phyloP scores from a whole-genome alignment of 1,140 invertebrate species.

The Cydia pomonella region DNA sequence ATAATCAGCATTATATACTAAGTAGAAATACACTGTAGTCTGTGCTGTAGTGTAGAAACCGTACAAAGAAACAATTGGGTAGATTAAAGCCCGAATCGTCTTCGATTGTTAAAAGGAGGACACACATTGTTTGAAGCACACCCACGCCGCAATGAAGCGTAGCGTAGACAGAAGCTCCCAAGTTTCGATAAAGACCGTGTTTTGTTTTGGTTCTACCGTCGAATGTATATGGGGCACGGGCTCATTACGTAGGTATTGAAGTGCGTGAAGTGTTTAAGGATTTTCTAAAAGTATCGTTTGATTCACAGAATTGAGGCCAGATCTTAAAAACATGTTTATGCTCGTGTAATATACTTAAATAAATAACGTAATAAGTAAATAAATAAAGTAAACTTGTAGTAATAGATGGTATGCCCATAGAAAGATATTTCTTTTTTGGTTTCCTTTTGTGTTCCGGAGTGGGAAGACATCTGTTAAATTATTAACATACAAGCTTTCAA shows the following conservation, averaged over 20 bases:
- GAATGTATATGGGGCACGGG: background rate
- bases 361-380: too few species aligned
- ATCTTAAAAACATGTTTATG: too few species aligned
- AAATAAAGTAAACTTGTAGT: too few species aligned
- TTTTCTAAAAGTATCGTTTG: background rate
- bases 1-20: background rate
- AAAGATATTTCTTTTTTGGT: too few species aligned
- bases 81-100: background rate
- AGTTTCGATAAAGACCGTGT: slow-evolving; percentile 1
- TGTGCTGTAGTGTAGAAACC: background rate
- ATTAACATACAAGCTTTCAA: too few species aligned
- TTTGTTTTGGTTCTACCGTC: background rate
- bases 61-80: slow-evolving; percentile 11
- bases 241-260: background rate
- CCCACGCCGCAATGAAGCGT: background rate
- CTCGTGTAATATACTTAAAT: too few species aligned
- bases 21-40: background rate
- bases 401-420: too few species aligned
- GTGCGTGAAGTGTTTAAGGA: background rate
- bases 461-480: too few species aligned
- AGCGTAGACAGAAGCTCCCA: background rate
- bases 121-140: background rate
- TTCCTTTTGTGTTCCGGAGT: too few species aligned
- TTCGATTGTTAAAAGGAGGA: slow-evolving; percentile 17
- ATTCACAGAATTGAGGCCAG: too few species aligned